Percentiles rank a stretch among this genome's conserved stretches.
Evolutionary conservation across 2,113 vertebrate genomes (phyloP).

Genomic region (Pseudolaguvia tuberculata): DNA sequence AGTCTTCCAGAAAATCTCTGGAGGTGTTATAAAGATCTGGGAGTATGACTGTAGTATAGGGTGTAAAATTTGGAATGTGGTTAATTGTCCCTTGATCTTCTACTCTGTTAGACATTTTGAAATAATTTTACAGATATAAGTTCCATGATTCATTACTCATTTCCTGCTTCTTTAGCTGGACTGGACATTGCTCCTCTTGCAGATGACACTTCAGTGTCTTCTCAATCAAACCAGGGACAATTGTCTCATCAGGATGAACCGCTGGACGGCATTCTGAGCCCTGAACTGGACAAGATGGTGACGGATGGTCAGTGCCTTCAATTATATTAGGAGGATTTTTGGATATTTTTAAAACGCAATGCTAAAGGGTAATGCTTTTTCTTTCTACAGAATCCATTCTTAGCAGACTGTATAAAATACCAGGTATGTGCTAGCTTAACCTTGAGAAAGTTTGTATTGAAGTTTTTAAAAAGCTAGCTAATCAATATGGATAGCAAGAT

Average conservation of each 20-base stretch:
- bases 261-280: constrained; percentile 91
- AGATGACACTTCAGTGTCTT: constrained; percentile 70
- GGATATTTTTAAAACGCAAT: neutral
- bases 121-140: neutral
- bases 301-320: constrained; percentile 82
- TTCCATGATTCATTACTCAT: constrained; percentile 35
- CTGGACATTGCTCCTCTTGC: constrained; percentile 78
- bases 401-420: constrained; percentile 95
- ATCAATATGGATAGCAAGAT: neutral
- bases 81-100: neutral
- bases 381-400: constrained; percentile 84
- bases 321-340: no score
- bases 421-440: constrained; percentile 71
- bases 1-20: no score
- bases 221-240: constrained; percentile 72
- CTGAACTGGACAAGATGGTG: constrained; percentile 98
- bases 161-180: constrained; percentile 70
- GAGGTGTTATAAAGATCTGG: no score
- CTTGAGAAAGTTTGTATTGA: neutral
- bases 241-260: constrained; percentile 84
- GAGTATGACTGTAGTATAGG: no score
- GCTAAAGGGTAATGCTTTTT: constrained; percentile 21
- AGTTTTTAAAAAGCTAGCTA: neutral
- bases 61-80: no score
- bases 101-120: neutral